Evolutionary conservation across 2,888 invertebrate species (phyloP), one percentile per base, ranked within the genome.

Genomic region (Elmis aenea): DNA sequence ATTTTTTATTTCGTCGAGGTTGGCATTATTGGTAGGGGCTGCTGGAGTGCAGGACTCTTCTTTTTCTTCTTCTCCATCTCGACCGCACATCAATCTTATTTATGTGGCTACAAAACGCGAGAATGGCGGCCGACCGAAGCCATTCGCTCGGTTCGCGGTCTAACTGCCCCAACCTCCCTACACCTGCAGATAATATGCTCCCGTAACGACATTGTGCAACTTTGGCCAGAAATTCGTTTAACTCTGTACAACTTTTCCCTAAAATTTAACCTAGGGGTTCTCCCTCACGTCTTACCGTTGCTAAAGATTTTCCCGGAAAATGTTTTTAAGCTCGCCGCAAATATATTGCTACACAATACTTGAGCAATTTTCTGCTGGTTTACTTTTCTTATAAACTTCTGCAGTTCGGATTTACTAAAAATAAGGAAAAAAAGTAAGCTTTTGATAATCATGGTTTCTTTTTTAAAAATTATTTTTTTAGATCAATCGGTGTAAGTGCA

Each of bases 81-180:
- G 49, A 47, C 50, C 45, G 54, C 50, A 57, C 67, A 66, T 66
- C 64, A 66, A 66, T 67, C 66, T 65, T 66, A 65, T 67, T 68
- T 68, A 68, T 67, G 66, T 65, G 63, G 66, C 63, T 61, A 66
- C 66, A 67, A 67, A 66, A 62, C 64, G 62, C 57, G 57, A 50
- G 58, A 62, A 61, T 59, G 58, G 60, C 57, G 55, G 59, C 54
- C 51, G 52, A 49, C 53, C 54, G 48, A 51, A 46, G 54, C 56
- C 50, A 55, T 58, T 57, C 42, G 46, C 34, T 73, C 72, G 73
- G 70, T 70, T 72, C 74, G 73, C 73, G 73, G 72, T 67, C 59
- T 55, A 59, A 62, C 63, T 68, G 67, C 68, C 62, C 58, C 61
- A 35, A 36, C 46, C 37, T 32, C 46, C 44, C 45, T 45, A 52